Percentiles rank a stretch among this genome's conserved stretches.
phyloP scores from a whole-genome alignment of 2,888 invertebrate species.

The Oscheius sp. region DNA sequence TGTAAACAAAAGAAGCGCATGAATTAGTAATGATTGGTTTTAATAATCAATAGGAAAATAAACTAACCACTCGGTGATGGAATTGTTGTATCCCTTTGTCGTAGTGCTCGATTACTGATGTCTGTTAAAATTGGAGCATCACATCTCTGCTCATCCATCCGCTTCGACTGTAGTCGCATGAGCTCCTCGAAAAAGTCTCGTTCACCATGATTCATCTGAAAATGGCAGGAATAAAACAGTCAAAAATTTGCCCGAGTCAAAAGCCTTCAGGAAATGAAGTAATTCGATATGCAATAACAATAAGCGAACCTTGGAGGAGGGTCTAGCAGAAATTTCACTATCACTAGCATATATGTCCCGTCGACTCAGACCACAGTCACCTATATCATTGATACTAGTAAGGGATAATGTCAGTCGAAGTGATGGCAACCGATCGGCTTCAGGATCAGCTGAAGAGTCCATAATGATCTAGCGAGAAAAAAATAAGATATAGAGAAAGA shows the following conservation, averaged over 20 bases:
- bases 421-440: background rate
- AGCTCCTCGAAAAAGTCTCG: constrained; percentile 50
- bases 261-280: background rate
- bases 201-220: constrained; percentile 10
- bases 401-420: constrained; percentile 23
- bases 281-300: background rate
- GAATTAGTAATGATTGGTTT: background rate
- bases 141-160: constrained; percentile 64
- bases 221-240: too few relatives aligned
- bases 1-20: too few relatives aligned
- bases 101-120: constrained; percentile 17
- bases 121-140: constrained; percentile 38
- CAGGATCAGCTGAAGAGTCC: constrained; percentile 29
- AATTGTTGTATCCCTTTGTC: constrained; percentile 10
- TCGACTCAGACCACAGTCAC: constrained; percentile 19
- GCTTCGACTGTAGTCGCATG: constrained; percentile 54
- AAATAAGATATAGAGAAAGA: background rate
- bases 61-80: constrained; percentile 25
- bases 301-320: constrained; percentile 3
- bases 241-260: background rate
- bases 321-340: constrained; percentile 12
- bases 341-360: constrained; percentile 14
- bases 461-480: constrained; percentile 25
- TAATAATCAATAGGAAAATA: background rate
- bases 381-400: background rate